These are phyloP conservation scores for Aculops lycopersici DNA, from an alignment of 1,140 invertebrate genomes.

Conservation along the genomic window DNA sequence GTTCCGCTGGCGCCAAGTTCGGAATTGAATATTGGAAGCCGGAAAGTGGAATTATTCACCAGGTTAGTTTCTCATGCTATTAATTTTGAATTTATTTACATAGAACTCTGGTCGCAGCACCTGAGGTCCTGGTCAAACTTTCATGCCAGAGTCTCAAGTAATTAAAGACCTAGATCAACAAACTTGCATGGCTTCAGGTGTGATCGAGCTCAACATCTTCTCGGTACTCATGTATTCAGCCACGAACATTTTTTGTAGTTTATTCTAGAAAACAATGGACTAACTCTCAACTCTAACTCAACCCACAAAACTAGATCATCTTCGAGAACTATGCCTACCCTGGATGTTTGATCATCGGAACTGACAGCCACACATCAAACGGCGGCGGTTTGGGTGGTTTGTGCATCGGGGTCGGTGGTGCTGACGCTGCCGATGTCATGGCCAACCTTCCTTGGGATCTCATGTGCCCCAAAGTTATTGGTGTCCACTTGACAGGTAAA, in stretches of 20 bases:
- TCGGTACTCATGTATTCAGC: conserved; percentile 4
- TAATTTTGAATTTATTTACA: conserved; percentile 14
- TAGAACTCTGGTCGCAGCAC: too few species aligned
- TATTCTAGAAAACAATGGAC: too few species aligned
- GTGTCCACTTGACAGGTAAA: conserved; percentile 75
- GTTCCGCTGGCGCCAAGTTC: conserved; percentile 78
- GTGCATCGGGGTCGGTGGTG: conserved; percentile 96
- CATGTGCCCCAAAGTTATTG: conserved; percentile 90
- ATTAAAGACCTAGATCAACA: too few species aligned
- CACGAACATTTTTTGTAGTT: conserved; percentile 5
- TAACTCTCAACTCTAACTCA: too few species aligned
- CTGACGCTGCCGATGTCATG: conserved; percentile 99
- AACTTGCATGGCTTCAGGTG: conserved; percentile 4
- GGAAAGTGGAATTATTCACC: conserved; percentile 96
- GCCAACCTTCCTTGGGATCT: conserved; percentile 95
- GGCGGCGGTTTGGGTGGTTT: conserved; percentile 80
- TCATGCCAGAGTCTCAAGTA: too few species aligned
- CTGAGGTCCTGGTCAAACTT: too few species aligned
- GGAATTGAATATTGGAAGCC: conserved; percentile 99
- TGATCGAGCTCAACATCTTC: neutral
- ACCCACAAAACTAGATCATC: conserved; percentile 72
- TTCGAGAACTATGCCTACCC: conserved; percentile 98
- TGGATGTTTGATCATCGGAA: conserved; percentile 73
- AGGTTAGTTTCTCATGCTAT: conserved; percentile 17
- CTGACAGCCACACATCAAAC: conserved; percentile 96